These are phyloP conservation scores for Motacilla alba DNA, from an alignment of 2,113 vertebrate species.

Conservation along the genomic window DNA sequence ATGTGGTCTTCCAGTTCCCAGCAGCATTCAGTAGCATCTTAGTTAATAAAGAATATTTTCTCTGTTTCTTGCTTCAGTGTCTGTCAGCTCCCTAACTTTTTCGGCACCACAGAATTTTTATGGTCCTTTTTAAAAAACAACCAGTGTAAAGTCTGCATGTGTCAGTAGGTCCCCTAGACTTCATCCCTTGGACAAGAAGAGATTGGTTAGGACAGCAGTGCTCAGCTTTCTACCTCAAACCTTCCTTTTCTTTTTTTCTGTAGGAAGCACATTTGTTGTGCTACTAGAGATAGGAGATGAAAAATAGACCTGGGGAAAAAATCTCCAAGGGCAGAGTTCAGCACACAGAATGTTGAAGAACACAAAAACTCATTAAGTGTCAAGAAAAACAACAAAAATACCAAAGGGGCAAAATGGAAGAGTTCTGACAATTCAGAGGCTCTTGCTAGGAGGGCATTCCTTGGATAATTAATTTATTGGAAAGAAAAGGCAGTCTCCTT, in stretches of 20 bases:
- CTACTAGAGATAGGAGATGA: not conserved
- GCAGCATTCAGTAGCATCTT: not conserved
- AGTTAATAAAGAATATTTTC: not conserved
- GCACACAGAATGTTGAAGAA: not conserved
- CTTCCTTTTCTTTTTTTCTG: not conserved
- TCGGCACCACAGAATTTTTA: not conserved
- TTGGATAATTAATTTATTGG: not conserved
- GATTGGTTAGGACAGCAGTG: not conserved
- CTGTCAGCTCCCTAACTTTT: not conserved
- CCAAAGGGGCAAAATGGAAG: not conserved
- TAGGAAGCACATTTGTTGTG: not conserved
- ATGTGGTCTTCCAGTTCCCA: not conserved
- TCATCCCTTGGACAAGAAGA: not conserved
- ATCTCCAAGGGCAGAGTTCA: not conserved
- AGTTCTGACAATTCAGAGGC: not conserved
- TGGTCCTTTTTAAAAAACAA: not conserved
- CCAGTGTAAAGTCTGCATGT: not conserved
- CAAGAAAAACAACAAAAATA: not conserved
- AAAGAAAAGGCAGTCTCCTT: not conserved
- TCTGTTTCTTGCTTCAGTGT: not conserved
- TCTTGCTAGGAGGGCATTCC: not conserved
- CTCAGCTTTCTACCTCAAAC: not conserved
- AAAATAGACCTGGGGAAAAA: not conserved
- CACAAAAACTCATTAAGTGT: not conserved
- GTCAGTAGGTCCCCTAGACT: not conserved